These are phyloP conservation scores for Neofelis nebulosa DNA, from an alignment of 2,113 vertebrate species.

Conservation along the genomic window DNA sequence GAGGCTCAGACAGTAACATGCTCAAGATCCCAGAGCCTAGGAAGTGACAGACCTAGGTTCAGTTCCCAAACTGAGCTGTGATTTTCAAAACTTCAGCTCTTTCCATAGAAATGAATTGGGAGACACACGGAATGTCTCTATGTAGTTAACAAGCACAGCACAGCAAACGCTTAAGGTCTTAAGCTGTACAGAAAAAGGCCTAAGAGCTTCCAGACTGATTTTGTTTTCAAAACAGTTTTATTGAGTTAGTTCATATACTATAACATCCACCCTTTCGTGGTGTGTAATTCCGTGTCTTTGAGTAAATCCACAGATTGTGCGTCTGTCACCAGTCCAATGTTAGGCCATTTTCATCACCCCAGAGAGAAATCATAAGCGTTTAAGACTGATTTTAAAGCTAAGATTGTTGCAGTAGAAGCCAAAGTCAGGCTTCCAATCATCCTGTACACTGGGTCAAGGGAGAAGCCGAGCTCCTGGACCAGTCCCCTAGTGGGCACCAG, in stretches of 20 bases:
- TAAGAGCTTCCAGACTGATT: conserved; percentile 4
- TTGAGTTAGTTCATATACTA: neutral
- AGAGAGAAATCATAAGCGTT: neutral
- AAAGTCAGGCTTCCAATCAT: neutral
- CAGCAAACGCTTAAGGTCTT: neutral
- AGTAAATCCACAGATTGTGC: neutral
- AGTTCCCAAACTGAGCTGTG: neutral
- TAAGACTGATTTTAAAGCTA: neutral
- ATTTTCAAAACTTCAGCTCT: neutral
- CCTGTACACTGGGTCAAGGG: neutral
- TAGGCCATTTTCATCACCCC: neutral
- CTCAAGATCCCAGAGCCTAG: neutral
- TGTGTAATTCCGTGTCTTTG: neutral
- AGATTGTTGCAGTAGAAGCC: neutral
- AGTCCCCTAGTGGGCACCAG: neutral
- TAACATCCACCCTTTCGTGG: neutral
- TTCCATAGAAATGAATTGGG: neutral
- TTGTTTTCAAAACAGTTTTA: neutral
- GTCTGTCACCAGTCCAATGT: neutral
- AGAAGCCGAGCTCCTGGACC: neutral
- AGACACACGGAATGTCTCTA: neutral
- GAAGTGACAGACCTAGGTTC: neutral
- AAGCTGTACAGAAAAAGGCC: neutral
- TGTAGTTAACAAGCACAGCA: neutral
- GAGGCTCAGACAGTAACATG: neutral